Evolutionary conservation across 64 coral and sea anemone genomes (phyloP).

Genomic region (Hydrozoanthus tunicans): DNA sequence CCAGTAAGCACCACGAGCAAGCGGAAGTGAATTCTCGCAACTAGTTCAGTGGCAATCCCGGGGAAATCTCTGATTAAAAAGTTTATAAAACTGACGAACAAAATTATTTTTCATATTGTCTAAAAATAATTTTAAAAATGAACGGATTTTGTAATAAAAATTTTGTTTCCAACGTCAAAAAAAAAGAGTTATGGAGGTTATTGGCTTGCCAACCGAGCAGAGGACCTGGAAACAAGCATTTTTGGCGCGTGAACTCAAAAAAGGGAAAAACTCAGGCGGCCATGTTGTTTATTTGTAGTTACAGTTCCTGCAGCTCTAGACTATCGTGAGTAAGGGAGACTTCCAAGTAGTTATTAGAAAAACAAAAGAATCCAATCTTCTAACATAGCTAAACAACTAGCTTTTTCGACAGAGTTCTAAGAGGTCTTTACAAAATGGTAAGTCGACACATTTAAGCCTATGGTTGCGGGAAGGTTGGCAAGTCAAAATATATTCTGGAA

Average conservation of each 20-base stretch:
- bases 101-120: too few species aligned
- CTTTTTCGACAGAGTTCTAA: not conserved
- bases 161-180: too few species aligned
- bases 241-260: slow-evolving; percentile 52
- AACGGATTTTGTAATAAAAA: too few species aligned
- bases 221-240: slow-evolving; percentile 33
- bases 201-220: slow-evolving; percentile 7
- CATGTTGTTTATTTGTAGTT: not conserved
- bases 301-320: too few species aligned
- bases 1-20: slow-evolving; percentile 6
- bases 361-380: not conserved
- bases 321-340: not conserved
- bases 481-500: not conserved
- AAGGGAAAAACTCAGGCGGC: not conserved
- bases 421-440: slow-evolving; percentile 4
- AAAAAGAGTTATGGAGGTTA: not conserved
- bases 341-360: not conserved
- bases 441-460: not conserved
- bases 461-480: too few species aligned
- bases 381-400: not conserved
- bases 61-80: too few species aligned
- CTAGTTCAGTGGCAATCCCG: too few species aligned
- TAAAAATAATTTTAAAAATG: too few species aligned
- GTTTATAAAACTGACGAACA: too few species aligned
- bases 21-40: slow-evolving; percentile 10